These are phyloP conservation scores for Tribolium castaneum DNA, from an alignment of 1,140 invertebrate species.

Conservation along the genomic window DNA sequence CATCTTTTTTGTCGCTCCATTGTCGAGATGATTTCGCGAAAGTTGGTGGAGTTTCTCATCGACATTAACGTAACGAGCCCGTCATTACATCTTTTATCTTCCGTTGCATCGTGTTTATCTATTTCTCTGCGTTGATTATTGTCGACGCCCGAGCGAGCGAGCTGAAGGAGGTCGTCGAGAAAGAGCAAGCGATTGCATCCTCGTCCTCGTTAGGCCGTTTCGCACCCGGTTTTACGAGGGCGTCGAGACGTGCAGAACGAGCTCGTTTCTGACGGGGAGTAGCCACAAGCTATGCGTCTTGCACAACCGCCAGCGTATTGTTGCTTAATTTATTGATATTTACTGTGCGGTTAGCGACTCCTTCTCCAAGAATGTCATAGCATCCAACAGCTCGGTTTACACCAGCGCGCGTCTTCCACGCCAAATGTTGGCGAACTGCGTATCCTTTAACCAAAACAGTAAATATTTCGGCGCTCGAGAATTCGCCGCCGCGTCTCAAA, in stretches of 20 bases:
- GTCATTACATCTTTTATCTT: not conserved
- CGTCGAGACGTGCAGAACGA: conserved; percentile 34
- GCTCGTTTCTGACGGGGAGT: conserved; percentile 32
- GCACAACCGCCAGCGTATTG: conserved; percentile 48
- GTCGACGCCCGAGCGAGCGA: not conserved
- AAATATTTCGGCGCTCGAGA: not conserved
- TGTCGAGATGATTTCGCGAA: not conserved
- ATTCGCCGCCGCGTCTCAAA: not conserved
- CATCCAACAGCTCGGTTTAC: conserved; percentile 33
- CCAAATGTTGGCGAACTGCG: not conserved
- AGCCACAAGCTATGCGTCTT: conserved; percentile 50
- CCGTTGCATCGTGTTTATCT: conserved; percentile 12
- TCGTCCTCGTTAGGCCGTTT: conserved; percentile 20
- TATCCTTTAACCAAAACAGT: conserved; percentile 9
- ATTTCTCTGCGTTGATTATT: conserved; percentile 7
- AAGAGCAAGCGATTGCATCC: conserved; percentile 5
- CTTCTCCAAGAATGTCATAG: conserved; percentile 47
- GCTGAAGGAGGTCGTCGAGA: not conserved
- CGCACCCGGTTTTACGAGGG: conserved; percentile 27
- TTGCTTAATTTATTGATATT: conserved; percentile 55
- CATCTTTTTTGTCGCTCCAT: not conserved
- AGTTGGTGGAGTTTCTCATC: not conserved
- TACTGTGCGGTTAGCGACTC: conserved; percentile 47
- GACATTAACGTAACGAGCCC: not conserved
- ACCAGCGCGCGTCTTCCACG: not conserved